Evolutionary conservation across 2,888 invertebrate genomes (phyloP).

Genomic region (Amblyteles armatorius): DNA sequence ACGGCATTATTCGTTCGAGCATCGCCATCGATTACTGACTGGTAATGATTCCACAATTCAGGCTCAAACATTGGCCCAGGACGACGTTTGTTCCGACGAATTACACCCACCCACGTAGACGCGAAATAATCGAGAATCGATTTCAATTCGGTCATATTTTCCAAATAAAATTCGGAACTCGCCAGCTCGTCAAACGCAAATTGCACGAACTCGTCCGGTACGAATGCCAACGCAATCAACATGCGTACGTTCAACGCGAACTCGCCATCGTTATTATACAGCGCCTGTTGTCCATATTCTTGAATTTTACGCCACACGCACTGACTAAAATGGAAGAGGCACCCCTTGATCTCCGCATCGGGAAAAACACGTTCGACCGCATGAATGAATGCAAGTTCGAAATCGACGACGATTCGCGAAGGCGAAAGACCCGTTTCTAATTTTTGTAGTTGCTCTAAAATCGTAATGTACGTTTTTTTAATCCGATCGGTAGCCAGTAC

Average conservation of each 20-base stretch:
- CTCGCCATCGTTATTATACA: constrained; percentile 53
- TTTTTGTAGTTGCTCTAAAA: constrained; percentile 6
- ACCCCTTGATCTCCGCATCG: constrained; percentile 20
- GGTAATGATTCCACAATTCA: constrained; percentile 42
- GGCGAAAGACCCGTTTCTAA: constrained; percentile 9
- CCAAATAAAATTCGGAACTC: constrained; percentile 9
- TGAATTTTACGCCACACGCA: constrained; percentile 64
- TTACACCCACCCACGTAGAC: constrained; percentile 34
- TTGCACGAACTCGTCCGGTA: constrained; percentile 47
- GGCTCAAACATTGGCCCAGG: constrained; percentile 24
- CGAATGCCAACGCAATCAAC: constrained; percentile 62
- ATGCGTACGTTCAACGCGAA: constrained; percentile 62
- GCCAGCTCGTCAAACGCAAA: not conserved
- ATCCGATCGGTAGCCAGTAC: constrained; percentile 16
- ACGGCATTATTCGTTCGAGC: constrained; percentile 43
- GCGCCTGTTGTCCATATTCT: constrained; percentile 36
- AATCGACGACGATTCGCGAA: constrained; percentile 17
- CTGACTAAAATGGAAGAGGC: constrained; percentile 64
- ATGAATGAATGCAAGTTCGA: constrained; percentile 25
- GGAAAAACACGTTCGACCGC: constrained; percentile 21
- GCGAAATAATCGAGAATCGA: constrained; percentile 39
- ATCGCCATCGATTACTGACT: constrained; percentile 4
- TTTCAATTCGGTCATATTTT: not conserved
- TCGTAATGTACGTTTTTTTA: constrained; percentile 5
- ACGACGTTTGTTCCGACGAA: constrained; percentile 25